These are phyloP conservation scores for Druceiella hillmani DNA, from an alignment of 2,888 invertebrate genomes.

Conservation along the genomic window DNA sequence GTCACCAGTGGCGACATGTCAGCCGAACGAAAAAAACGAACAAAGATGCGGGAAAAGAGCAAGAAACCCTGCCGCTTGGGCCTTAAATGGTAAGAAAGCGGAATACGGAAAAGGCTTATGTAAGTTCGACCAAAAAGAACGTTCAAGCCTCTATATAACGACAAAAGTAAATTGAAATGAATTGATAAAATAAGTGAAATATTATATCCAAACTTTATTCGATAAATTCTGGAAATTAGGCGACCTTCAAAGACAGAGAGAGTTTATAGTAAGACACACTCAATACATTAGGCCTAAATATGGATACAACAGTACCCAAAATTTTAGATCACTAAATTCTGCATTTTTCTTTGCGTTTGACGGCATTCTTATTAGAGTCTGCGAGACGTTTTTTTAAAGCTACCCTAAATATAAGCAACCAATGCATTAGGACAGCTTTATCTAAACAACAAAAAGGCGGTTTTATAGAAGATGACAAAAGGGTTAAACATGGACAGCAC, in stretches of 20 bases:
- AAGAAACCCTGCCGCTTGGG: too few species aligned
- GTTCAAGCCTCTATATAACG: constrained; percentile 7
- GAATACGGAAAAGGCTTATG: constrained; percentile 9
- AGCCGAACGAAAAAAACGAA: too few species aligned
- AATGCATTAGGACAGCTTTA: constrained; percentile 15
- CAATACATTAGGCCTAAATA: constrained; percentile 16
- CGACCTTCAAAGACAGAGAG: too few species aligned
- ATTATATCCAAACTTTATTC: constrained; percentile 7
- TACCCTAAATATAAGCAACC: constrained; percentile 16
- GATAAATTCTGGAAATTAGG: constrained; percentile 14
- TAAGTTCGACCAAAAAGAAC: constrained; percentile 12
- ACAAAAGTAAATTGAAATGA: constrained; percentile 8
- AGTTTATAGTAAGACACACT: constrained; percentile 18
- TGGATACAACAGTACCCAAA: constrained; percentile 14
- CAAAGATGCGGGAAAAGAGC: too few species aligned
- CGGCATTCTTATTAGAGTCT: constrained; percentile 13
- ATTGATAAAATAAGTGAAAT: too few species aligned
- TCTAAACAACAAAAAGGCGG: constrained; percentile 10
- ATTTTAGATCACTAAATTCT: constrained; percentile 15
- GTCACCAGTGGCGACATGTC: too few species aligned
- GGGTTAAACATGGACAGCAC: too few species aligned
- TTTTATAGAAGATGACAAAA: too few species aligned
- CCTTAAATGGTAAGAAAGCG: constrained; percentile 1
- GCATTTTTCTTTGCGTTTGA: constrained; percentile 17
- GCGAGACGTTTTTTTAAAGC: constrained; percentile 18